A percentile compares a stretch with the other conserved stretches of the same genome.
phyloP scores from a whole-genome alignment of 2,888 invertebrate genomes.

The Tipula confusa region DNA sequence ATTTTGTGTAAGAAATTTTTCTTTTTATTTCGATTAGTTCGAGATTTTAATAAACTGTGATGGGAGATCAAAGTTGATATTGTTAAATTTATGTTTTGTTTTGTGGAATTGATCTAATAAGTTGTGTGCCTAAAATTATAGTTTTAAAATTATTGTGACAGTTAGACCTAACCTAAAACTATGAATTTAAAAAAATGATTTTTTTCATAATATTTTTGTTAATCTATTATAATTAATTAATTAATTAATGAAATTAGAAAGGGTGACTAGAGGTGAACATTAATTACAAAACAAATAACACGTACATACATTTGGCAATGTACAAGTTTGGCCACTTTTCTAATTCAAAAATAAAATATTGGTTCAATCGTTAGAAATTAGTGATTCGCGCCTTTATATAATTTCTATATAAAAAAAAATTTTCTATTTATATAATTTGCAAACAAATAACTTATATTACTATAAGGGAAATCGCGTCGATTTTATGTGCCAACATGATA shows the following conservation, averaged over 20 bases:
- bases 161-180: too few relatives aligned
- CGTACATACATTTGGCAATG: neutral
- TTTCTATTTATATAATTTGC: too few relatives aligned
- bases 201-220: neutral
- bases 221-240: neutral
- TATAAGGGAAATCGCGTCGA: too few relatives aligned
- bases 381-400: too few relatives aligned
- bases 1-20: neutral
- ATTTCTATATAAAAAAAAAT: too few relatives aligned
- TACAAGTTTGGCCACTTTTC: neutral
- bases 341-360: neutral
- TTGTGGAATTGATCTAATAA: neutral
- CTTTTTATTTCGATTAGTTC: neutral
- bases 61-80: neutral
- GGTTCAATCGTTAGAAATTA: too few relatives aligned
- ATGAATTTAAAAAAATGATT: neutral
- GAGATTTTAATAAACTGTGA: neutral
- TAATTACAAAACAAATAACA: neutral
- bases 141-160: neutral
- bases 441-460: too few relatives aligned
- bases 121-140: too few relatives aligned
- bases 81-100: neutral
- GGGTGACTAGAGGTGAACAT: neutral
- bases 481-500: too few relatives aligned
- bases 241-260: neutral